Percentiles rank a stretch among this genome's conserved stretches.
phyloP scores from a whole-genome alignment of 2,888 invertebrate species.

The Epirrita christyi region DNA sequence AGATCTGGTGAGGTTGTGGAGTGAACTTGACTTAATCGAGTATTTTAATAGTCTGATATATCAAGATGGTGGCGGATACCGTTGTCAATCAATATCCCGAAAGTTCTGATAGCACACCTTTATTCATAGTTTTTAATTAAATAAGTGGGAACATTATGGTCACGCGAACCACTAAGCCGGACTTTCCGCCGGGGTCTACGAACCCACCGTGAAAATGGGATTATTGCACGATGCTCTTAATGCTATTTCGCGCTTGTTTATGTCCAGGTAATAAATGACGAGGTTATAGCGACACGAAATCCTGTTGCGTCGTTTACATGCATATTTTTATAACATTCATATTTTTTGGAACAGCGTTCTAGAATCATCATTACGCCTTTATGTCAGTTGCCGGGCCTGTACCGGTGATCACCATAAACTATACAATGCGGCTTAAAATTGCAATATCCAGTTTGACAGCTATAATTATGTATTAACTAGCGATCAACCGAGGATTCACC shows the following conservation, averaged over 20 bases:
- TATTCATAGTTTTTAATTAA: slow-evolving; percentile 64
- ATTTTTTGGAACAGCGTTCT: too few species aligned
- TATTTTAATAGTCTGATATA: slow-evolving; percentile 33
- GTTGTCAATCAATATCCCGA: slow-evolving; percentile 27
- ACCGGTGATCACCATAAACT: too few species aligned
- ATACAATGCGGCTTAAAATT: too few species aligned
- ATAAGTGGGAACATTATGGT: slow-evolving; percentile 53
- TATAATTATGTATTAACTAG: too few species aligned
- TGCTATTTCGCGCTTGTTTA: slow-evolving; percentile 68
- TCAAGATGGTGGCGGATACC: slow-evolving; percentile 44
- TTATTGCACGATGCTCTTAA: slow-evolving; percentile 73
- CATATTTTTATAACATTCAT: slow-evolving; percentile 5
- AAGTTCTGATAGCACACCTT: slow-evolving; percentile 19
- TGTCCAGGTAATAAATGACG: slow-evolving; percentile 40
- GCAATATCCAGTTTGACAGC: too few species aligned
- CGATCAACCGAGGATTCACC: too few species aligned
- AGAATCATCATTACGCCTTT: too few species aligned
- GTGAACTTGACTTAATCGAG: slow-evolving; percentile 15
- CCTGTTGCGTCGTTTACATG: slow-evolving; percentile 14
- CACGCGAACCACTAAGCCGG: slow-evolving; percentile 55
- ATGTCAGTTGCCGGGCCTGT: too few species aligned
- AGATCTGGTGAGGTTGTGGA: slow-evolving; percentile 27
- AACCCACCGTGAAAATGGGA: slow-evolving; percentile 79
- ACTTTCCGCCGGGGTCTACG: slow-evolving; percentile 61
- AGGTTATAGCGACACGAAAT: slow-evolving; percentile 28